Percentiles rank a stretch among this genome's conserved stretches.
Evolutionary conservation across 2,113 vertebrate species (phyloP).

Genomic region (Pagrus major): DNA sequence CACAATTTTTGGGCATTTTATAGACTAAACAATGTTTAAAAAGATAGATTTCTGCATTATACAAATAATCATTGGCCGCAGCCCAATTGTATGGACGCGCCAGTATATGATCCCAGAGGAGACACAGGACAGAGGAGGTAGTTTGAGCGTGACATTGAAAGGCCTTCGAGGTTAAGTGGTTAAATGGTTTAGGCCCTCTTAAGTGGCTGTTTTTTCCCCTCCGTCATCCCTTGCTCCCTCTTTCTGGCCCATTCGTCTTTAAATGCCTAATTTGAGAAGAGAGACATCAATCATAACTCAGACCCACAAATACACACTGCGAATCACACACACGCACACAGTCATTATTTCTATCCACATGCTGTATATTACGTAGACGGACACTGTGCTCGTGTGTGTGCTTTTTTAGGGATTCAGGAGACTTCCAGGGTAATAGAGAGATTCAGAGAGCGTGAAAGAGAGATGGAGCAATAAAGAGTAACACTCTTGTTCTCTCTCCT

Average conservation of each 20-base stretch:
- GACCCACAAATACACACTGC: slow-evolving; percentile 30
- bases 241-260: slow-evolving; percentile 60
- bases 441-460: slow-evolving; percentile 73
- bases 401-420: slow-evolving; percentile 47
- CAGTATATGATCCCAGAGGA: not conserved
- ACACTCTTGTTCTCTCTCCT: slow-evolving; percentile 56
- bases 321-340: not conserved
- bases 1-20: not conserved
- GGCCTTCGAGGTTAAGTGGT: slow-evolving; percentile 67
- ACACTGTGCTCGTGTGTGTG: slow-evolving; percentile 10
- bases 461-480: slow-evolving; percentile 72
- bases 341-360: slow-evolving; percentile 39
- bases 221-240: slow-evolving; percentile 28
- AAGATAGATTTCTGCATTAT: not conserved
- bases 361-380: slow-evolving; percentile 23
- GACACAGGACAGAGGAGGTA: slow-evolving; percentile 20
- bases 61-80: not conserved
- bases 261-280: slow-evolving; percentile 60
- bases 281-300: slow-evolving; percentile 70
- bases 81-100: not conserved
- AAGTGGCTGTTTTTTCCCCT: slow-evolving; percentile 53
- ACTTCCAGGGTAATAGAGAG: slow-evolving; percentile 61
- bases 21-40: not conserved
- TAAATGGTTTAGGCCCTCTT: slow-evolving; percentile 72
- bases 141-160: slow-evolving; percentile 57